A percentile compares a stretch with the other conserved stretches of the same genome.
These are phyloP conservation scores for Tigriopus californicus DNA, from an alignment of 2,888 invertebrate species.

Conservation along the genomic window DNA sequence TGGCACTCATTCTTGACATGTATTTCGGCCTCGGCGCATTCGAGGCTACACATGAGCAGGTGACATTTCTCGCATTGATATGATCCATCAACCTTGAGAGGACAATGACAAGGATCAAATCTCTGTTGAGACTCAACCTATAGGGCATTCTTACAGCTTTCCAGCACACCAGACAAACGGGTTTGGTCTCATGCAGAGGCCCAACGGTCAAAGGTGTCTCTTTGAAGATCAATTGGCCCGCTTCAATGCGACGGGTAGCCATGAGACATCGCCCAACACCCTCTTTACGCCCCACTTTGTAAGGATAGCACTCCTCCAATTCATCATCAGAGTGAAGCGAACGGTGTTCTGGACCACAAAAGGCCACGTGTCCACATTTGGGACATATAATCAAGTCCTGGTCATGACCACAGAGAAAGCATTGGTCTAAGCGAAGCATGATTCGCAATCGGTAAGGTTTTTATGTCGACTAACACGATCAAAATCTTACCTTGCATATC, in stretches of 20 bases:
- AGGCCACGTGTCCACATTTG: no score
- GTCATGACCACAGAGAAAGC: no score
- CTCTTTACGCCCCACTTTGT: not conserved
- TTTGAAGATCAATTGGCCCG: not conserved
- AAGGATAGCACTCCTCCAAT: not conserved
- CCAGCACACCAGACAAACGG: constrained; percentile 3
- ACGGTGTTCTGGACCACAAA: no score
- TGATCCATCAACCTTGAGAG: not conserved
- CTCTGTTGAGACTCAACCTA: not conserved
- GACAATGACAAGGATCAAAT: not conserved
- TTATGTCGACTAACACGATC: no score
- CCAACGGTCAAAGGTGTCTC: not conserved
- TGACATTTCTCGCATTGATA: not conserved
- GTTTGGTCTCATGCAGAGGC: constrained; percentile 10
- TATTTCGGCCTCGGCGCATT: not conserved
- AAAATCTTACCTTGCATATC: no score
- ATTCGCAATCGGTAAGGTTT: no score
- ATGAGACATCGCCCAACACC: not conserved
- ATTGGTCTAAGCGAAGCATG: no score
- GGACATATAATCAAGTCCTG: no score
- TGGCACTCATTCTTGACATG: not conserved
- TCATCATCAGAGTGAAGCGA: no score
- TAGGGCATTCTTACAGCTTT: not conserved
- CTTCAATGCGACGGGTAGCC: not conserved
- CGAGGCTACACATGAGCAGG: not conserved